Evolutionary conservation across 1,140 invertebrate genomes (phyloP), one percentile per base, ranked within the genome.

Genomic region (Agrypnia vestita): DNA sequence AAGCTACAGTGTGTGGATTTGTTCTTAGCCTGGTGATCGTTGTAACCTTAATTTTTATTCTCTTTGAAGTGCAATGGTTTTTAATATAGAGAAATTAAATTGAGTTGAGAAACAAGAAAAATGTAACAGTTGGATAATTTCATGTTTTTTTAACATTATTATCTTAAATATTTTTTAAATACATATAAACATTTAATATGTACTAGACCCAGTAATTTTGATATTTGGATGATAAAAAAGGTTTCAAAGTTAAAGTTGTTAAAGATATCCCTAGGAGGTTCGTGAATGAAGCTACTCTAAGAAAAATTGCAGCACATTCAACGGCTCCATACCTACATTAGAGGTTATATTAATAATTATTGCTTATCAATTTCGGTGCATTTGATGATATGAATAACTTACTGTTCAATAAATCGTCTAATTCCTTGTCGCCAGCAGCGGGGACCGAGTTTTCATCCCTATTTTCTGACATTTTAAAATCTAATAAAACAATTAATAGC

Each of bases 391-490:
- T 46, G n/a, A 43, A 25, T 43, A 10, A 62, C 77, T 79, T 47
- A 79, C 77, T 79, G 53, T 79, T 67, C 9, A 79, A 46, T 43
- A 79, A 51, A 25, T 73, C 69, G 13, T 79, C 69, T 46, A 79
- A 53, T 74, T 79, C 77, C 55, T 73, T 61, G 69, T 79, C 77
- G 7, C 73, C 77, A 3, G 49, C 43, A 15, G 69, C 69, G n/a
- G n/a, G n/a, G n/a, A n/a, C n/a, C 13, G 56, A 11, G 8, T 55
- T 53, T 61, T 69, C 56, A 8, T 82, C 80, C 15, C 71, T 79
- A 15, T 72, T 82, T 49, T 82, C 80, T 53, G 76, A 72, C 80
- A 82, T 82, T 79, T 69, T 72, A 25, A 21, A 61, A 47, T 71
- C 71, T 47, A 11, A 53, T 78, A 79, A 79, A 73, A 79, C 25